A percentile compares a stretch with the other conserved stretches of the same genome.
These are phyloP conservation scores for Drosophila pallidifrons DNA, from an alignment of 1,140 invertebrate genomes.

Conservation along the genomic window DNA sequence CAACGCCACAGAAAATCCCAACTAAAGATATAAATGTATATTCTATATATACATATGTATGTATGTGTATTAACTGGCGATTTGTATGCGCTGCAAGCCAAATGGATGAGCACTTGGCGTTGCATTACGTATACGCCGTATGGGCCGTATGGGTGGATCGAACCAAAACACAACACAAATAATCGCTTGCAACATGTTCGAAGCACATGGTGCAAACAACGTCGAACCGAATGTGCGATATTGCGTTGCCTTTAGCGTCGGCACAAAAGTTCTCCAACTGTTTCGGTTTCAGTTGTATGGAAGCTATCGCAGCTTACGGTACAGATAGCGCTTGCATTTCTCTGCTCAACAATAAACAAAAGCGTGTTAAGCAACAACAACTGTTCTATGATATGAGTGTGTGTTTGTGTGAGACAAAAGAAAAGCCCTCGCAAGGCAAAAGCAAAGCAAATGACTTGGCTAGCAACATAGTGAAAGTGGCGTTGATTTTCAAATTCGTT, in stretches of 20 bases:
- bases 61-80: conserved; percentile 15
- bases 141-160: conserved; percentile 48
- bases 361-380: conserved; percentile 48
- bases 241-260: conserved; percentile 25
- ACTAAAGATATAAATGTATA: conserved; percentile 9
- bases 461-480: conserved; percentile 51
- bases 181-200: conserved; percentile 67
- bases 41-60: conserved; percentile 9
- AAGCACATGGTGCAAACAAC: conserved; percentile 66
- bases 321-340: conserved; percentile 35
- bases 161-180: conserved; percentile 78
- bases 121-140: conserved; percentile 51
- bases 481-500: conserved; percentile 42
- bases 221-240: conserved; percentile 3
- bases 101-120: neutral
- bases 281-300: conserved; percentile 67
- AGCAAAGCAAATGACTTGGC: conserved; percentile 50
- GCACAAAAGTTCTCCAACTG: conserved; percentile 40
- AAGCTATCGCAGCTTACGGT: conserved; percentile 73
- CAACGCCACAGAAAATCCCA: conserved; percentile 9
- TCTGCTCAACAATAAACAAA: neutral
- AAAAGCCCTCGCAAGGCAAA: conserved; percentile 22
- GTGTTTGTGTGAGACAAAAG: conserved; percentile 43
- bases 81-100: conserved; percentile 58
- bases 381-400: conserved; percentile 19